phyloP scores from a whole-genome alignment of 1,140 invertebrate genomes.

The Helicoverpa armigera region DNA sequence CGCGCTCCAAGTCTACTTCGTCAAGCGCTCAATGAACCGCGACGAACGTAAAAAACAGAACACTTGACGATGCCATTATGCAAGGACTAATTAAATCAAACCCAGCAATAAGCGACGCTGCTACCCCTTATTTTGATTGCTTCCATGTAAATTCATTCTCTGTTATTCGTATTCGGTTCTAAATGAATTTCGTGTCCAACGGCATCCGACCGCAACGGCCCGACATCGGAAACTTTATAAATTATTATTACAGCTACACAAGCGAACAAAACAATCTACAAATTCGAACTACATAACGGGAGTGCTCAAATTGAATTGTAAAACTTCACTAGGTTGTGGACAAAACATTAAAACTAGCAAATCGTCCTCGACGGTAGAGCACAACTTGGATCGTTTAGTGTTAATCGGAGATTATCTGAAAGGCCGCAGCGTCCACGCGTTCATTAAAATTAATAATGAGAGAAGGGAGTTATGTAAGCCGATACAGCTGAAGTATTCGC shows the following conservation, averaged over 20 bases:
- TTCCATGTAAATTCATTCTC: slow-evolving; percentile 76
- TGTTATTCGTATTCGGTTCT: slow-evolving; percentile 70
- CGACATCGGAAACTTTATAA: slow-evolving; percentile 72
- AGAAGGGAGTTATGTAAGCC: slow-evolving; percentile 47
- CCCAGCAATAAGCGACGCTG: slow-evolving; percentile 60
- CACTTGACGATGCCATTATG: slow-evolving; percentile 66
- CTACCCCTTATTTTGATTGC: slow-evolving; percentile 76
- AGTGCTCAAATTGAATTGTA: slow-evolving; percentile 69
- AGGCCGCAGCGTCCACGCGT: slow-evolving; percentile 9
- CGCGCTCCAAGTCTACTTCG: background rate
- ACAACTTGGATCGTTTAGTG: slow-evolving; percentile 37
- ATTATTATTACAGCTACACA: slow-evolving; percentile 68
- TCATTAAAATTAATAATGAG: slow-evolving; percentile 41
- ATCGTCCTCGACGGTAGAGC: slow-evolving; percentile 38
- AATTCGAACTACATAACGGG: slow-evolving; percentile 65
- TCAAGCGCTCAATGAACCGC: slow-evolving; percentile 9
- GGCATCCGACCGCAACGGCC: slow-evolving; percentile 59
- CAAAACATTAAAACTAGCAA: slow-evolving; percentile 56
- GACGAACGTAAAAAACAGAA: slow-evolving; percentile 58
- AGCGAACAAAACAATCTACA: slow-evolving; percentile 70
- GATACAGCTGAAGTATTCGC: slow-evolving; percentile 43
- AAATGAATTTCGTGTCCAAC: slow-evolving; percentile 75
- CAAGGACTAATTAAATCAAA: slow-evolving; percentile 74
- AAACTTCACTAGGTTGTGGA: slow-evolving; percentile 62
- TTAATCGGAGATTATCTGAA: slow-evolving; percentile 25